These are phyloP conservation scores for Toxotes jaculatrix DNA, from an alignment of 2,113 vertebrate genomes.

Conservation along the genomic window DNA sequence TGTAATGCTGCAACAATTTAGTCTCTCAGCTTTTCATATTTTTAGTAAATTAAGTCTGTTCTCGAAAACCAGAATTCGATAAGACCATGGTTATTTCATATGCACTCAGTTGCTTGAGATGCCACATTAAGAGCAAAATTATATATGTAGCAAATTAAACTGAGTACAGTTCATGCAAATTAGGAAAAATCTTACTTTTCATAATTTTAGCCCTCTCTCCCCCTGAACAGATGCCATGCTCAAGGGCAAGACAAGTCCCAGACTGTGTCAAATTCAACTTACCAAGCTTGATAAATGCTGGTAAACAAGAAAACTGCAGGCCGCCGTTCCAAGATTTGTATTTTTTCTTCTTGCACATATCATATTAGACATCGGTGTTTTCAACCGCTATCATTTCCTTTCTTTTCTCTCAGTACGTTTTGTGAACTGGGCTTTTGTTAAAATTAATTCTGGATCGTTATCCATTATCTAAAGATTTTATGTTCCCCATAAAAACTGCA, in stretches of 20 bases:
- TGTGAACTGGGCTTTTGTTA: conserved; percentile 42
- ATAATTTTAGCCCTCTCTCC: conserved; percentile 36
- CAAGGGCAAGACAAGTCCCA: conserved; percentile 38
- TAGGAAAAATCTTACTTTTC: conserved; percentile 40
- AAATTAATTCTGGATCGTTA: conserved; percentile 62
- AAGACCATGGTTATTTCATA: conserved; percentile 16
- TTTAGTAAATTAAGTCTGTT: no score
- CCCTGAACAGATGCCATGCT: conserved; percentile 59
- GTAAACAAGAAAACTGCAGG: conserved; percentile 38
- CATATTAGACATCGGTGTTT: background rate
- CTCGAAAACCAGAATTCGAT: conserved; percentile 13
- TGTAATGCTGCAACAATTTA: background rate
- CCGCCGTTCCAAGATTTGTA: background rate
- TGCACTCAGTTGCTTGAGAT: background rate
- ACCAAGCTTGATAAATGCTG: conserved; percentile 35
- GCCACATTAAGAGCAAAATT: conserved; percentile 11
- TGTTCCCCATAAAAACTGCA: conserved; percentile 62
- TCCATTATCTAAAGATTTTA: conserved; percentile 67
- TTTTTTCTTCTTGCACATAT: background rate
- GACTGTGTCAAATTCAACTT: conserved; percentile 53
- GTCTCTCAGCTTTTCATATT: no score
- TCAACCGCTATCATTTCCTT: background rate
- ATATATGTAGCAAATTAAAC: conserved; percentile 37
- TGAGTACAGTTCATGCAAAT: conserved; percentile 42
- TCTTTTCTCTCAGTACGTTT: conserved; percentile 22